Evolutionary conservation across 2,797 vertebrate species (phyloP), one percentile per base, ranked within the genome.

Genomic region (Diglossa cyanea): DNA sequence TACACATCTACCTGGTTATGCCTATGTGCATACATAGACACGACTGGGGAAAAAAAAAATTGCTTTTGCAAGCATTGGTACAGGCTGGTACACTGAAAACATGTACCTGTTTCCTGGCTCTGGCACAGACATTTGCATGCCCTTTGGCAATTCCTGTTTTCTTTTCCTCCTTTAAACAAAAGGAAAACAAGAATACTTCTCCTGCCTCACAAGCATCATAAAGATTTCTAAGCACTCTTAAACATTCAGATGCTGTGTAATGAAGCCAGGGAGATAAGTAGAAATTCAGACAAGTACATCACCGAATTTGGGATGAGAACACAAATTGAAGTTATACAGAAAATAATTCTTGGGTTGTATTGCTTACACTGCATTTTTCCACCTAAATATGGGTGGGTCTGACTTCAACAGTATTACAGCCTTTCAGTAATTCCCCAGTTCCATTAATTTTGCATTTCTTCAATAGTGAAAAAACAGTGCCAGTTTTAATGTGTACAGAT

Each of bases 161-260:
- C 42, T 93, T 90, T 79, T 80, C 42, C 48, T 66, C 31, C 51
- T 78, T 84, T 77, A 82, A 93, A 45, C 39, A 72, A 85, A 95
- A 86, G 25, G 47, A 58, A 72, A 83, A 47, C 21, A 45, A 86
- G 55, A 82, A 54, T 51, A 68, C 4, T 72, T 54, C 55, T 74
- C 28, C 55, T 70, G 35, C 35, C 20, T 86, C 53, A n/a, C 35
- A 76, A n/a, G 13, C 37, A 87, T 44, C 39, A 28, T 71, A 25
- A 73, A 63, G 65, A 66, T 68, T 86, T 33, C 61, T 40, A 85
- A 78, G 57, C n/a, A 40, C 44, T 62, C 19, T 40, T 58, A 65
- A 62, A 53, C 24, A 47, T n/a, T 53, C 47, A 68, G 35, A 47
- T 65, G 33, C 28, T 63, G 19, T 67, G 45, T 42, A 44, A n/a